Evolutionary conservation across 2,797 vertebrate genomes (phyloP).

Genomic region (Sebastes taczanowskii): DNA sequence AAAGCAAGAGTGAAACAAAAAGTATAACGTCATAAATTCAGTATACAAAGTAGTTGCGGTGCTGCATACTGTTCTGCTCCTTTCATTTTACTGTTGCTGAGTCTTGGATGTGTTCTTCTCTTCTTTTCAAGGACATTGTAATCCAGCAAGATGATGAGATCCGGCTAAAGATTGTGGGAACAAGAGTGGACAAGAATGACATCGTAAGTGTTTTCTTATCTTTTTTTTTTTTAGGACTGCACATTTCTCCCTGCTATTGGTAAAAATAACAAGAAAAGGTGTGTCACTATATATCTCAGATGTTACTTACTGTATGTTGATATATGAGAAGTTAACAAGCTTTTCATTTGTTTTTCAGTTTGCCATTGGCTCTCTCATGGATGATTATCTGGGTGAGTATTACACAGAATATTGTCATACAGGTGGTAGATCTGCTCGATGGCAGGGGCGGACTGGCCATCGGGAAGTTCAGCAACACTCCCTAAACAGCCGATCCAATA

Average conservation of each 20-base stretch:
- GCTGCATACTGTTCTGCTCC: background rate
- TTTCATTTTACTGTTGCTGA: background rate
- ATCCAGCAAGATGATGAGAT: constrained; percentile 97
- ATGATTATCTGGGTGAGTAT: constrained; percentile 92
- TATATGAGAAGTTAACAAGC: background rate
- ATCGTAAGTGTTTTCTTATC: constrained; percentile 83
- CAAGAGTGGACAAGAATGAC: constrained; percentile 95
- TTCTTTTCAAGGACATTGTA: constrained; percentile 87
- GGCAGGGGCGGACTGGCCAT: too few relatives aligned
- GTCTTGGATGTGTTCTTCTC: background rate
- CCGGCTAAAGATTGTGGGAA: constrained; percentile 93
- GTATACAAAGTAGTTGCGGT: background rate
- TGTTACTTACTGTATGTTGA: background rate
- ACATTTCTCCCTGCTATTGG: background rate
- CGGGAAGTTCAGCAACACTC: too few relatives aligned
- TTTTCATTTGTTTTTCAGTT: constrained; percentile 81
- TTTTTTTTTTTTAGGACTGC: background rate
- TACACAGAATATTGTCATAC: background rate
- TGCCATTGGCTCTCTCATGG: constrained; percentile 96
- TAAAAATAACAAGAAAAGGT: background rate
- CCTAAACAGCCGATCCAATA: too few relatives aligned
- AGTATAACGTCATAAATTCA: background rate
- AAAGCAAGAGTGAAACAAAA: background rate
- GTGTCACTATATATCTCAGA: background rate
- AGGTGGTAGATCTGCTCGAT: background rate